Base-by-base conservation (phyloP, 2,113 vertebrate genomes). In the Nymphicus hollandicus region DNA sequence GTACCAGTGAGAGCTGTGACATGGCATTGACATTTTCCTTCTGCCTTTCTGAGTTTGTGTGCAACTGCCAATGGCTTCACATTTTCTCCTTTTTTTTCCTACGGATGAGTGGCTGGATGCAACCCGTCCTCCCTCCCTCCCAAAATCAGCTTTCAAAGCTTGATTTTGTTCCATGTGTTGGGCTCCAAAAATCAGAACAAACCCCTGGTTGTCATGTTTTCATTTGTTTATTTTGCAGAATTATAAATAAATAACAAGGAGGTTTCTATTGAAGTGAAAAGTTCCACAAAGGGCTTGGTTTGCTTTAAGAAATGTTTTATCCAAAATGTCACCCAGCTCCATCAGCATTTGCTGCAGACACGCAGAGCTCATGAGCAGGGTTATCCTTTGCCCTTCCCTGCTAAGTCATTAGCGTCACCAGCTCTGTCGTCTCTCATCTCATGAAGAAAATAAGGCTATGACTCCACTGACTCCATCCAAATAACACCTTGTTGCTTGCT, bases 1-100 rank as follows among this genome's bases (percentile, higher is more conserved):
- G 52, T 89, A 78, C 80, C 60, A 88, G 92, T 89, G 55, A 79
- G 77, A 92, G 77, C 41, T 89, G 84, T 92, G 95, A 95, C 86
- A 84, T 56, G 86, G 80, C 77, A 93, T 28, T 95, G 95, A 95
- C 61, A 87, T 95, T 95, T 95, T 95, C 89, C 94, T 93, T 93
- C 94, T 94, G 96, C 60, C 41, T 92, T 35, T 89, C 77, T 1
- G 6, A 86, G 58, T 89, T 64, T 68, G 47, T 71, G 47, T 64
- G 49, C 61, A 78, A 84, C 65, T 84, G 69, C 72, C 77, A 81
- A 56, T 71, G 69, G 33, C 43, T 95, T 74, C 49, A 20, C 24
- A 68, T 88, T 44, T 81, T 27, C 56, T 44, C 11, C 4, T 58
- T 10, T 22, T 69, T 84, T 86, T 94, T 79, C 22, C n/a, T 83